phyloP scores from a whole-genome alignment of 1,140 invertebrate species.

The Drosophila eugracilis region DNA sequence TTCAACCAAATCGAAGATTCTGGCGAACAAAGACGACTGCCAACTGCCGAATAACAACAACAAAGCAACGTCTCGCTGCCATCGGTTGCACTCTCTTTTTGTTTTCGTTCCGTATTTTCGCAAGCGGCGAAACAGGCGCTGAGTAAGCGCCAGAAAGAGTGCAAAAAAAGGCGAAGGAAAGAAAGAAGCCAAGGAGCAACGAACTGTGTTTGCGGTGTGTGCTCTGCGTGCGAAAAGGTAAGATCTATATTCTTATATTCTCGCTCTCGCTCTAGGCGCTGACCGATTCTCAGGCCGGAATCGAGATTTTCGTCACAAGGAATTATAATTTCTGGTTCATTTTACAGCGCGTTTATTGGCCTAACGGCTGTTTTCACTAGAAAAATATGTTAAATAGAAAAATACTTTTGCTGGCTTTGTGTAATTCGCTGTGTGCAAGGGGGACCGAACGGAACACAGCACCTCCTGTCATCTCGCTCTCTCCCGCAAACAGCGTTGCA shows the following conservation, averaged over 20 bases:
- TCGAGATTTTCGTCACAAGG: constrained; percentile 13
- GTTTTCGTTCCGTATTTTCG: constrained; percentile 29
- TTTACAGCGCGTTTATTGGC: neutral
- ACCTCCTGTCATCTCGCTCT: constrained; percentile 51
- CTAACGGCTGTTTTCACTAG: neutral
- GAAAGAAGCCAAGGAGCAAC: constrained; percentile 81
- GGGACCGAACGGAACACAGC: constrained; percentile 25
- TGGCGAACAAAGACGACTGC: constrained; percentile 38
- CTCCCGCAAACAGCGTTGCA: constrained; percentile 42
- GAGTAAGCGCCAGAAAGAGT: constrained; percentile 73
- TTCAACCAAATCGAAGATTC: constrained; percentile 29
- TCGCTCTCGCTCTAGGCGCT: constrained; percentile 7
- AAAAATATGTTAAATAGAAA: neutral
- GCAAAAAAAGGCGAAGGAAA: constrained; percentile 71
- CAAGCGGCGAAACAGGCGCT: constrained; percentile 51
- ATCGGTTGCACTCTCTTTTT: constrained; percentile 55
- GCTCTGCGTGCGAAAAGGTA: constrained; percentile 73
- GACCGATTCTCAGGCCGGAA: neutral
- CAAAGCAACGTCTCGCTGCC: constrained; percentile 21
- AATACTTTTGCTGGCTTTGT: constrained; percentile 43
- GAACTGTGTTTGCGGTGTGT: constrained; percentile 73
- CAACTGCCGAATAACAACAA: constrained; percentile 15
- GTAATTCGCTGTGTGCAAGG: constrained; percentile 30
- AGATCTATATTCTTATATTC: constrained; percentile 54
- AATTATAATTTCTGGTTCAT: neutral